Conservation (phyloP, 1,140 invertebrate species). For the Brachionus asplanchnoidis region DNA sequence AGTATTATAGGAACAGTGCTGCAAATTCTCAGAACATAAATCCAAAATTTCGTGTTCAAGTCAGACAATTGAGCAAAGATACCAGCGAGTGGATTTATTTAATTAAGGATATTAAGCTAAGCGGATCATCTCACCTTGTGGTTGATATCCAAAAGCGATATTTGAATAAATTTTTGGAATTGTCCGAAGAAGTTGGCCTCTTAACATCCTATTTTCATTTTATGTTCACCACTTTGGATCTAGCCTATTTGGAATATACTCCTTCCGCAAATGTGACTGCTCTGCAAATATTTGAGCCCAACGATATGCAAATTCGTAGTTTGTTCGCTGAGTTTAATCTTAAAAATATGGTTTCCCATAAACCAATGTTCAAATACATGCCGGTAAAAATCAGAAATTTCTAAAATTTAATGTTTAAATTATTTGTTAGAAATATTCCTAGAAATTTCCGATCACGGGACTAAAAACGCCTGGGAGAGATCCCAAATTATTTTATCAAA, state of each 20-base stretch:
- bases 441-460: too few relatives aligned
- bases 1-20: background rate
- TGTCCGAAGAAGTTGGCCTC: constrained; percentile 23
- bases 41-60: constrained; percentile 32
- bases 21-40: background rate
- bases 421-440: too few relatives aligned
- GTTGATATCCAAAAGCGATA: constrained; percentile 16
- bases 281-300: constrained; percentile 18
- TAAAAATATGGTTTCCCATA: constrained; percentile 39
- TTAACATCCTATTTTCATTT: constrained; percentile 40
- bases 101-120: constrained; percentile 28
- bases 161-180: constrained; percentile 18
- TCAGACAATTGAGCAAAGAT: constrained; percentile 24
- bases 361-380: constrained; percentile 40
- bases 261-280: constrained; percentile 33
- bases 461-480: too few relatives aligned
- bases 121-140: constrained; percentile 30
- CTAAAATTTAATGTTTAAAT: background rate
- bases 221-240: constrained; percentile 34
- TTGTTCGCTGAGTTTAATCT: constrained; percentile 37
- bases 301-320: constrained; percentile 9
- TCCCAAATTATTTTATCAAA: too few relatives aligned
- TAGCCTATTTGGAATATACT: background rate
- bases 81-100: constrained; percentile 29
- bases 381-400: background rate